phyloP scores from a whole-genome alignment of 2,888 invertebrate species.

The Synanthedon vespiformis region DNA sequence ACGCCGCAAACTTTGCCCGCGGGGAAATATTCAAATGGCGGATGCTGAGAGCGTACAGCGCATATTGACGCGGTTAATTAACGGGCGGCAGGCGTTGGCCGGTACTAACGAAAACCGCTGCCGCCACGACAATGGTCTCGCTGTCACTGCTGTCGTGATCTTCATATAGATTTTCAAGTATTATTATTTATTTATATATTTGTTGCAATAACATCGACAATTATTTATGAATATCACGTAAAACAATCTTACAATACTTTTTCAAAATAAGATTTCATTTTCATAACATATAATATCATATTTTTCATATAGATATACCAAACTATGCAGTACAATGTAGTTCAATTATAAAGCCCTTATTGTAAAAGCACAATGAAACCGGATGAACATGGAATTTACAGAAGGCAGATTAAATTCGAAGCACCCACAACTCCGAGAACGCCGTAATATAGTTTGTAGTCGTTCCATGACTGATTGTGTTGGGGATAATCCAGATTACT shows the following conservation, averaged over 20 bases:
- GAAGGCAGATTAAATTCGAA: conserved; percentile 8
- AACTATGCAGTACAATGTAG: not conserved
- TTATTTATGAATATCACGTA: too few relatives aligned
- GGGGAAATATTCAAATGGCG: conserved; percentile 43
- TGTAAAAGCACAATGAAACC: not conserved
- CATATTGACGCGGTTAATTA: conserved; percentile 45
- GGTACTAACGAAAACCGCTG: not conserved
- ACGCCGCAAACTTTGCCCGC: conserved; percentile 34
- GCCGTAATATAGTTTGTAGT: conserved; percentile 24
- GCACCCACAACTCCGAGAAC: conserved; percentile 8
- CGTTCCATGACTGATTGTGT: conserved; percentile 37
- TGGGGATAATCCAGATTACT: conserved; percentile 48
- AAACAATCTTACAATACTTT: too few relatives aligned
- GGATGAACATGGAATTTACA: conserved; percentile 3
- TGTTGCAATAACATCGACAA: too few relatives aligned
- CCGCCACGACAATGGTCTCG: not conserved
- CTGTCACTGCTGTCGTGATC: too few relatives aligned
- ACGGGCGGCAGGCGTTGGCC: conserved; percentile 9
- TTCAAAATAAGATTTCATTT: too few relatives aligned
- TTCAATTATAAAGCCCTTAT: not conserved
- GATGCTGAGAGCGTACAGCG: conserved; percentile 20
- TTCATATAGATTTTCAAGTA: too few relatives aligned
- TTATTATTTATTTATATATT: too few relatives aligned
- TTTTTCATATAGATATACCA: too few relatives aligned
- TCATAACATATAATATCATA: too few relatives aligned